Base-by-base conservation (phyloP, 2,113 vertebrate genomes). In the Pachyramphus minor region DNA sequence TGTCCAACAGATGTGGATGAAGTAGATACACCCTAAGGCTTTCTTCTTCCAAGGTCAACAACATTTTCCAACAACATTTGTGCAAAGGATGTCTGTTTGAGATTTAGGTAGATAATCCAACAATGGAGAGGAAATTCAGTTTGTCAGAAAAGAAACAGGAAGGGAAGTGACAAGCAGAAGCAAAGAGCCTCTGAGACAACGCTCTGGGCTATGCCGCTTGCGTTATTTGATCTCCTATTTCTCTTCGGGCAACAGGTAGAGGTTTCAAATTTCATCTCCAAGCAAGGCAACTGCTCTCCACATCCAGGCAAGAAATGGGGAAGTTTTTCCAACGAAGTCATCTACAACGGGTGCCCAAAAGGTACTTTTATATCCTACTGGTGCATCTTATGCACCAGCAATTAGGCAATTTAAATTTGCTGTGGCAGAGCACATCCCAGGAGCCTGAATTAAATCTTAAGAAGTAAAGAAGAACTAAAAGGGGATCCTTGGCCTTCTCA, bases 111-210 rank as follows among this genome's bases (percentile, higher is more conserved):
- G 89, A 94, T 90, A 92, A 92, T 59, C 44, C 82, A 93, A 96
- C 85, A 95, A 97, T 62, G 73, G 94, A 76, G 82, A 95, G 94
- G 95, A 97, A 97, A 92, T 83, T 80, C 58, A 58, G 63, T 69
- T 56, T 90, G 88, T 92, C 56, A 90, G 45, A 75, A 84, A 75
- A 95, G 73, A 92, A 91, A 55, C 55, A 90, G 73, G 79, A 95
- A 88, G 19, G 63, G 63, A 93, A 94, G 64, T 25, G 31, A 78
- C 63, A 80, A 85, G 24, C 63, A 94, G 82, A 89, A 93, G 53
- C 67, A 87, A 82, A 71, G 41, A 85, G 23, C 0, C 0, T 3
- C 0, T 64, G 68, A 92, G 33, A 53, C 1, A 41, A 22, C 58
- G 28, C 79, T 87, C 52, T 49, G 47, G 71, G 74, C 44, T 44